phyloP scores from a whole-genome alignment of 2,888 invertebrate genomes.

The Caenorhabditis japonica region DNA sequence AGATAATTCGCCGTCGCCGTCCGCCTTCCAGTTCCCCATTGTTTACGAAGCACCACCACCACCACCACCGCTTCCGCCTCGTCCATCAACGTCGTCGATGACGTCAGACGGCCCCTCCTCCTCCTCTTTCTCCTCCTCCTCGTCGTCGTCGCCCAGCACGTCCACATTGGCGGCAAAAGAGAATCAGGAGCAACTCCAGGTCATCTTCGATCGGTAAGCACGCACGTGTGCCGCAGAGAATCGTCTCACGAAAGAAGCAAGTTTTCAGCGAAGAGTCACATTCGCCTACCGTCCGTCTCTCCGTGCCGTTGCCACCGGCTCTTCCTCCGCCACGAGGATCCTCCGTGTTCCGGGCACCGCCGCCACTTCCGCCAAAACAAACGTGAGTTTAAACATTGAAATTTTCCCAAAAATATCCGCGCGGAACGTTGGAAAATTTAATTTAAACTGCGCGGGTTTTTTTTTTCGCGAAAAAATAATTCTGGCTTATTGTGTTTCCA shows the following conservation, averaged over 20 bases:
- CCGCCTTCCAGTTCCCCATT: slow-evolving; percentile 50
- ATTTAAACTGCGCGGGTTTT: too few species aligned
- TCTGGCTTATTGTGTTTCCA: too few species aligned
- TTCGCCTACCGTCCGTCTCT: slow-evolving; percentile 61
- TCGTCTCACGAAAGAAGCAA: neutral
- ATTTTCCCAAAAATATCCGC: neutral
- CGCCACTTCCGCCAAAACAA: slow-evolving; percentile 61
- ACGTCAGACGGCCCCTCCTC: slow-evolving; percentile 13
- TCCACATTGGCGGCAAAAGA: slow-evolving; percentile 27
- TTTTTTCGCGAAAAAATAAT: neutral
- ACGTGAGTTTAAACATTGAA: slow-evolving; percentile 12
- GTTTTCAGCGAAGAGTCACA: slow-evolving; percentile 50
- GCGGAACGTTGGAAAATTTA: too few species aligned
- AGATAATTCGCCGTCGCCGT: slow-evolving; percentile 20
- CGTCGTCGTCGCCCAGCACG: slow-evolving; percentile 16
- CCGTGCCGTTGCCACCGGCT: slow-evolving; percentile 62
- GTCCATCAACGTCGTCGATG: slow-evolving; percentile 25
- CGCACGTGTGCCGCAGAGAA: neutral
- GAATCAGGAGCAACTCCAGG: slow-evolving; percentile 48
- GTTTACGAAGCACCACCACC: slow-evolving; percentile 20
- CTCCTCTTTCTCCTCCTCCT: too few species aligned
- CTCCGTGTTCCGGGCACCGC: slow-evolving; percentile 32
- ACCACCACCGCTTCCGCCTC: slow-evolving; percentile 52
- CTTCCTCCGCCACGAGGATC: slow-evolving; percentile 59
- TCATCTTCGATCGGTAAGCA: slow-evolving; percentile 54